These are phyloP conservation scores for Beroe forskalii DNA, from an alignment of 37 sponge, comb jelly and placozoan genomes.

Conservation along the genomic window DNA sequence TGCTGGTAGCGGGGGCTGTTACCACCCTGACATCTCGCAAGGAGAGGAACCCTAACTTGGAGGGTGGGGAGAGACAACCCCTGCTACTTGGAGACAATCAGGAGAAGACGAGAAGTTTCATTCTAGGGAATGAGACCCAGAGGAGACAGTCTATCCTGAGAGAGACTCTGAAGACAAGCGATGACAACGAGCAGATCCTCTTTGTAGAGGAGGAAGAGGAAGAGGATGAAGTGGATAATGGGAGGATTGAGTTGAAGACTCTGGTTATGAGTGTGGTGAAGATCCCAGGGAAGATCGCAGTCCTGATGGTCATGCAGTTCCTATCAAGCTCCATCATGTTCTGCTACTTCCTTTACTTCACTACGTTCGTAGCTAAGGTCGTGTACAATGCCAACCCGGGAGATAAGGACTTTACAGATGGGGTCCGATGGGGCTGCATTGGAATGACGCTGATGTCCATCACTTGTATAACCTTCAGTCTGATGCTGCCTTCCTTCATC, in stretches of 20 bases:
- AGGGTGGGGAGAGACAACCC: constrained; percentile 11
- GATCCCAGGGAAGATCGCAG: constrained; percentile 24
- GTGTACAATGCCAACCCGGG: constrained; percentile 52
- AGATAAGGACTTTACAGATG: constrained; percentile 21
- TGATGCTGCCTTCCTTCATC: constrained; percentile 40
- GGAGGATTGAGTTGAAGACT: neutral
- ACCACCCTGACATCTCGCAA: constrained; percentile 57
- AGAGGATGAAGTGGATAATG: neutral
- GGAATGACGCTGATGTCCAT: constrained; percentile 54
- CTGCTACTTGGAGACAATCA: neutral
- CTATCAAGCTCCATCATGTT: constrained; percentile 54
- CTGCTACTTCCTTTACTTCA: constrained; percentile 60
- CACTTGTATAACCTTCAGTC: constrained; percentile 48
- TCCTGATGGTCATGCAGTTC: constrained; percentile 27
- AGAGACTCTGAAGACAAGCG: constrained; percentile 36
- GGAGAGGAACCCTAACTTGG: constrained; percentile 56
- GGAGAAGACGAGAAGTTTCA: too few relatives aligned
- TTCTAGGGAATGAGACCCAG: too few relatives aligned
- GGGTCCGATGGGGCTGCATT: constrained; percentile 58
- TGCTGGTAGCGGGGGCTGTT: neutral
- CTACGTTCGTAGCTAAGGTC: constrained; percentile 44
- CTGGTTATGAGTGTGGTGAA: constrained; percentile 1
- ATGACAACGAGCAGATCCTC: constrained; percentile 9
- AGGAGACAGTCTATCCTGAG: too few relatives aligned
- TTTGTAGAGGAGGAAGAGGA: neutral